Evolutionary conservation across 2,797 vertebrate species (phyloP).

Genomic region (Premnoplex brunnescens): DNA sequence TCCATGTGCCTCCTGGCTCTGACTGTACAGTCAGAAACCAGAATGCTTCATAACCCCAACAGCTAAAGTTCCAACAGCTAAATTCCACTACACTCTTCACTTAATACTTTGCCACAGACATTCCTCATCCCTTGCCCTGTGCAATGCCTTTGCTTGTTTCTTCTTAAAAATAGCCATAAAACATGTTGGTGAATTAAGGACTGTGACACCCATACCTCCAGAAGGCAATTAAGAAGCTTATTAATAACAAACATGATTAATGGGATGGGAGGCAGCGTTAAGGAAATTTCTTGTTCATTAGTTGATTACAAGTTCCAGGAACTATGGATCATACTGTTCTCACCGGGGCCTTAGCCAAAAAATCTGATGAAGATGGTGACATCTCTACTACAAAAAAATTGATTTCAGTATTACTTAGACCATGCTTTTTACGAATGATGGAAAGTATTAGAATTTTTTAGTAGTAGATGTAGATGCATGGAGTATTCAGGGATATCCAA

Average conservation of each 20-base stretch:
- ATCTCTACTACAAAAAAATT: not conserved
- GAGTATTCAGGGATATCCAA: not conserved
- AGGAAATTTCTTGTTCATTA: not conserved
- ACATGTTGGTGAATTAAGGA: not conserved
- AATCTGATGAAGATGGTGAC: not conserved
- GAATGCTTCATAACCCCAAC: not conserved
- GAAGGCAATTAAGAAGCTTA: not conserved
- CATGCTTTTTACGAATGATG: not conserved
- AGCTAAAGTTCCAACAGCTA: not conserved
- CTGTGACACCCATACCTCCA: not conserved
- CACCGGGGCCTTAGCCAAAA: not conserved
- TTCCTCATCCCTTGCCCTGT: not conserved
- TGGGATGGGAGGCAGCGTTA: not conserved
- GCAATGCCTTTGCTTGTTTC: fast-evolving
- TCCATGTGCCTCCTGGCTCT: not conserved
- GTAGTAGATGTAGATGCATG: not conserved
- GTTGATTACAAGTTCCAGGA: not conserved
- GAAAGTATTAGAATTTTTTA: not conserved
- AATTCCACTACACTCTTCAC: not conserved
- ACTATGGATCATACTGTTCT: not conserved
- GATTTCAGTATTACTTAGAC: not conserved
- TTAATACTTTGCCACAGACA: not conserved
- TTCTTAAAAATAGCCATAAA: not conserved
- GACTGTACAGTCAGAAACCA: not conserved
- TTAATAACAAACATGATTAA: not conserved